Percentiles rank a stretch among this genome's conserved stretches.
Evolutionary conservation across 2,113 vertebrate species (phyloP).

Genomic region (Otocyon megalotis): DNA sequence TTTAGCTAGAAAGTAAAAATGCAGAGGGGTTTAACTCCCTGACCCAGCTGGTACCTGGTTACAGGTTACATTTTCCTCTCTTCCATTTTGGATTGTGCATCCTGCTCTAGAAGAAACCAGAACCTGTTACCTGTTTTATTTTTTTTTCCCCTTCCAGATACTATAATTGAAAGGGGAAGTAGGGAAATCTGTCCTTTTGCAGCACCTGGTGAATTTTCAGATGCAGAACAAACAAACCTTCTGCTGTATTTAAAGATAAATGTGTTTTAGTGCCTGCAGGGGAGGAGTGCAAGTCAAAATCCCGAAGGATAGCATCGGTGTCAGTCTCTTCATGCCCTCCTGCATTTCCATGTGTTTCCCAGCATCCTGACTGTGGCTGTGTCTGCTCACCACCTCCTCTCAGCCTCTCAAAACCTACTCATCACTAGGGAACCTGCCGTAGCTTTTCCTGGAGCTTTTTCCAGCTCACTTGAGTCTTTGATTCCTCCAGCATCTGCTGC

Average conservation of each 20-base stretch:
- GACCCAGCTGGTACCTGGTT: neutral
- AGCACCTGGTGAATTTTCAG: neutral
- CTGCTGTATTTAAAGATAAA: neutral
- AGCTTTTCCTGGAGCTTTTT: neutral
- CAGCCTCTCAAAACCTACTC: neutral
- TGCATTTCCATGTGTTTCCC: neutral
- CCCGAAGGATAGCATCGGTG: neutral
- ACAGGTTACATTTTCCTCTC: neutral
- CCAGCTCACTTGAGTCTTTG: neutral
- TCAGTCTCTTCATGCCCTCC: neutral
- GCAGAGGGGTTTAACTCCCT: neutral
- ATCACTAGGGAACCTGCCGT: neutral
- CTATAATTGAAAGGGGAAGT: neutral
- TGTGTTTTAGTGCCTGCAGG: neutral
- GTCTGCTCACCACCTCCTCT: neutral
- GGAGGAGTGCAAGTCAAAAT: neutral
- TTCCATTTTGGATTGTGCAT: neutral
- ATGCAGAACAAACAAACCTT: neutral
- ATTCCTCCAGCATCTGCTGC: neutral
- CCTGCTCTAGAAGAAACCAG: neutral
- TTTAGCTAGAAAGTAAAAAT: neutral
- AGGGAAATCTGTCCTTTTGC: neutral
- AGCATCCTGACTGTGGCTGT: neutral
- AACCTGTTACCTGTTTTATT: neutral
- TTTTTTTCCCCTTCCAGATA: neutral